phyloP scores from a whole-genome alignment of 1,140 invertebrate species.

The Ladona fulva region DNA sequence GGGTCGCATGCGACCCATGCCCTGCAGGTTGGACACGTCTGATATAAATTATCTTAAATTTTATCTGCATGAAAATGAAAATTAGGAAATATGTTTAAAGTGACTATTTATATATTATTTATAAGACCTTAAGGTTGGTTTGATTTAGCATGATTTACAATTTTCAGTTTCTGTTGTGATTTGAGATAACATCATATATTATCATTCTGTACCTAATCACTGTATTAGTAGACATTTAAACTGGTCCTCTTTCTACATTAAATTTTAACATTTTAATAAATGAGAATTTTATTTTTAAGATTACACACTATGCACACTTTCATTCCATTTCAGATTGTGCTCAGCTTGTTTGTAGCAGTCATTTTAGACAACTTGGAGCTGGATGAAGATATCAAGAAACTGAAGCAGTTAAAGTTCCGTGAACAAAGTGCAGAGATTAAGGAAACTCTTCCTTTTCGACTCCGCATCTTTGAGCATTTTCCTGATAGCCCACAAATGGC shows the following conservation, averaged over 20 bases:
- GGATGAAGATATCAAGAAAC: slow-evolving; percentile 98
- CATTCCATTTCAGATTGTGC: slow-evolving; percentile 71
- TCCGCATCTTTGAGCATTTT: slow-evolving; percentile 97
- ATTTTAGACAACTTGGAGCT: slow-evolving; percentile 99
- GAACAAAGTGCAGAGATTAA: slow-evolving; percentile 98
- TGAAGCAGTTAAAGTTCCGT: slow-evolving; percentile 93
- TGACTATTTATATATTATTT: too few species aligned
- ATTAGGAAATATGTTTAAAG: too few species aligned
- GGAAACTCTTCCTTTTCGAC: slow-evolving; percentile 83
- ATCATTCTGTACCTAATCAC: too few species aligned
- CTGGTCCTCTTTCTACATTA: neutral
- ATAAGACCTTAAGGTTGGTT: too few species aligned
- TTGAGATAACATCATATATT: too few species aligned
- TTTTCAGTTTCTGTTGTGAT: too few species aligned
- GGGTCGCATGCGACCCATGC: too few species aligned
- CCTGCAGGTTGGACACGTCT: too few species aligned
- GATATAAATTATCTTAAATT: too few species aligned
- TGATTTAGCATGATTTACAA: too few species aligned
- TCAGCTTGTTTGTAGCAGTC: slow-evolving; percentile 99
- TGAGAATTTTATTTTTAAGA: neutral
- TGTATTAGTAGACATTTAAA: neutral
- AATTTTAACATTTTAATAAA: neutral
- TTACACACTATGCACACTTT: neutral
- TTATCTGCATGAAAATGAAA: too few species aligned
- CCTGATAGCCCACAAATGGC: slow-evolving; percentile 99